These are phyloP conservation scores for Dastarcus helophoroides DNA, from an alignment of 2,888 invertebrate genomes.

Conservation along the genomic window DNA sequence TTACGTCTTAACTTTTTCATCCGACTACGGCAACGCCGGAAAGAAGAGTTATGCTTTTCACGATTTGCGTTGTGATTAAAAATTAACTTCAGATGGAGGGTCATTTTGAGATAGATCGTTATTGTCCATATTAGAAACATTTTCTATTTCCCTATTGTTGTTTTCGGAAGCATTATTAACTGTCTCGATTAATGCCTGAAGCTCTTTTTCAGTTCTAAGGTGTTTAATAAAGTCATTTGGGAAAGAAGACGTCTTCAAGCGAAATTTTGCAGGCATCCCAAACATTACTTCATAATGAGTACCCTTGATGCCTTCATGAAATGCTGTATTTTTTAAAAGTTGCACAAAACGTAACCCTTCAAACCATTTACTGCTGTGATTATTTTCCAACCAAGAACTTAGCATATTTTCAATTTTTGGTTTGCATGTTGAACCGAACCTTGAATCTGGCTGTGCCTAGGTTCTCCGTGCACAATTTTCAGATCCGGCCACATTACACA, in stretches of 20 bases:
- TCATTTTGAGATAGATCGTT: no score
- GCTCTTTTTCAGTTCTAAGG: slow-evolving; percentile 3
- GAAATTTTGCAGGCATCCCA: slow-evolving; percentile 7
- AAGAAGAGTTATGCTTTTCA: no score
- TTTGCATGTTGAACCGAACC: slow-evolving; percentile 29
- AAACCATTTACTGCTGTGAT: slow-evolving; percentile 28
- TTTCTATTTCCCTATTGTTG: no score
- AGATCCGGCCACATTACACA: slow-evolving; percentile 13
- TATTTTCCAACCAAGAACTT: slow-evolving; percentile 28
- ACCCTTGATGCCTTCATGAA: slow-evolving; percentile 27
- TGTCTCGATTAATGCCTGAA: slow-evolving; percentile 2
- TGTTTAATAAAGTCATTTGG: background rate
- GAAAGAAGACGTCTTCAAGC: slow-evolving; percentile 6
- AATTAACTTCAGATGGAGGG: no score
- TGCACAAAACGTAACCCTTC: slow-evolving; percentile 32
- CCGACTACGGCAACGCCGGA: no score
- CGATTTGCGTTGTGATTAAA: no score
- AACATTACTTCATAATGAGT: slow-evolving; percentile 11
- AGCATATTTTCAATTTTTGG: slow-evolving; percentile 30
- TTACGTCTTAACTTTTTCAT: no score
- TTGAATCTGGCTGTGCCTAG: slow-evolving; percentile 25
- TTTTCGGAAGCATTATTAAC: no score
- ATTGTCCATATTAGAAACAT: no score
- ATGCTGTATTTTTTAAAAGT: slow-evolving; percentile 32
- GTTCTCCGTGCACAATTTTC: slow-evolving; percentile 31